phyloP scores from a whole-genome alignment of 2,113 vertebrate species.

The Mesembrinibis cayennensis region DNA sequence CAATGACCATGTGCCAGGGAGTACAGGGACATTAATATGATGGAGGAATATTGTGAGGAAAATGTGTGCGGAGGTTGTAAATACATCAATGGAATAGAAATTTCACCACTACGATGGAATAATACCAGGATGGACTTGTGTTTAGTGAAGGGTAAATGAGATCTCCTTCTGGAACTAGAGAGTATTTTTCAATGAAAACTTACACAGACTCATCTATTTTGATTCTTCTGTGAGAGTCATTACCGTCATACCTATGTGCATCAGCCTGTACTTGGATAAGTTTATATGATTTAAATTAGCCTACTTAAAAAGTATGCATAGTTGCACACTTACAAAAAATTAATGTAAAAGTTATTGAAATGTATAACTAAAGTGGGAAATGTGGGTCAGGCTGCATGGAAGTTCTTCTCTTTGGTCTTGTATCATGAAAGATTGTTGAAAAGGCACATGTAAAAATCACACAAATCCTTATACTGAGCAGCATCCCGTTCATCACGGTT shows the following conservation, averaged over 20 bases:
- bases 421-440: background rate
- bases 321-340: background rate
- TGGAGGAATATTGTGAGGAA: background rate
- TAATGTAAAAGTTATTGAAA: background rate
- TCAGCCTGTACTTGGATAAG: background rate
- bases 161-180: background rate
- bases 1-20: background rate
- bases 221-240: background rate
- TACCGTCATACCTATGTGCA: background rate
- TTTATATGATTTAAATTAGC: background rate
- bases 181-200: background rate
- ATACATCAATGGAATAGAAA: background rate
- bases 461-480: background rate
- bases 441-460: background rate
- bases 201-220: background rate
- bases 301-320: background rate
- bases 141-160: background rate
- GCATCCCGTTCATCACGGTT: background rate
- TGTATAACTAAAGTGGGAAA: background rate
- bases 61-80: background rate
- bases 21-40: background rate
- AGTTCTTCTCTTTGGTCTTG: background rate
- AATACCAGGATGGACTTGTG: background rate
- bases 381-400: background rate
- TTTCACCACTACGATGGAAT: background rate